Percentiles rank a stretch among this genome's conserved stretches.
Conservation (phyloP, 30 jellyfish, hydroid and myxozoan genomes). For the Pelagia noctiluca region DNA sequence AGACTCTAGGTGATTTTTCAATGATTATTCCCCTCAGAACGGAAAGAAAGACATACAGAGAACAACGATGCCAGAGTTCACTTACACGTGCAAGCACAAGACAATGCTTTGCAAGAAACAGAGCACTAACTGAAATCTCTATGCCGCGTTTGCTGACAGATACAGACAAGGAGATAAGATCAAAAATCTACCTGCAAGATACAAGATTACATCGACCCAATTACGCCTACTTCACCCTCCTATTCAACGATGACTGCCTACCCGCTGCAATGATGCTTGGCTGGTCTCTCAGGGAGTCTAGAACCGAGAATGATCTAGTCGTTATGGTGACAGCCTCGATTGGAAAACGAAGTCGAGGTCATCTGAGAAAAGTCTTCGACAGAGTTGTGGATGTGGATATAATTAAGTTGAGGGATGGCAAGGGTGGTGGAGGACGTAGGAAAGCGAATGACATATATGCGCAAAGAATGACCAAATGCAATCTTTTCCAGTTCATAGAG, state of each 20-base stretch:
- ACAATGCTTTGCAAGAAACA: neutral
- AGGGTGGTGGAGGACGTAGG: neutral
- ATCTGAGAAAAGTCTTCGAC: constrained; percentile 12
- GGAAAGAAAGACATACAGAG: neutral
- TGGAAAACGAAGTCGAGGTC: constrained; percentile 20
- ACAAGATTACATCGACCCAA: constrained; percentile 15
- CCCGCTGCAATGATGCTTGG: constrained; percentile 70
- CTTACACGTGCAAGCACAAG: neutral
- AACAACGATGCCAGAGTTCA: constrained; percentile 6
- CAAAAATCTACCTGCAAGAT: constrained; percentile 20
- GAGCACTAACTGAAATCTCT: neutral
- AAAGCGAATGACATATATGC: too few species aligned
- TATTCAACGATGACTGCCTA: constrained; percentile 34
- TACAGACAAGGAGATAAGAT: constrained; percentile 62
- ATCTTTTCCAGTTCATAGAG: constrained; percentile 67
- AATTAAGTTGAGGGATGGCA: neutral
- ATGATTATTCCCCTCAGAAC: neutral
- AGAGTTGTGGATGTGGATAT: constrained; percentile 52
- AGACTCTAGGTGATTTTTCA: too few species aligned
- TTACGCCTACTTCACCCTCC: constrained; percentile 64
- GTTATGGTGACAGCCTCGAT: constrained; percentile 56
- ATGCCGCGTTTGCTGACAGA: constrained; percentile 59
- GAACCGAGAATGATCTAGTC: constrained; percentile 45
- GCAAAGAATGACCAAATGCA: constrained; percentile 51
- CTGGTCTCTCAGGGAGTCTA: constrained; percentile 53